These are phyloP conservation scores for Harpagus bidentatus DNA, from an alignment of 2,113 vertebrate species.

Conservation along the genomic window DNA sequence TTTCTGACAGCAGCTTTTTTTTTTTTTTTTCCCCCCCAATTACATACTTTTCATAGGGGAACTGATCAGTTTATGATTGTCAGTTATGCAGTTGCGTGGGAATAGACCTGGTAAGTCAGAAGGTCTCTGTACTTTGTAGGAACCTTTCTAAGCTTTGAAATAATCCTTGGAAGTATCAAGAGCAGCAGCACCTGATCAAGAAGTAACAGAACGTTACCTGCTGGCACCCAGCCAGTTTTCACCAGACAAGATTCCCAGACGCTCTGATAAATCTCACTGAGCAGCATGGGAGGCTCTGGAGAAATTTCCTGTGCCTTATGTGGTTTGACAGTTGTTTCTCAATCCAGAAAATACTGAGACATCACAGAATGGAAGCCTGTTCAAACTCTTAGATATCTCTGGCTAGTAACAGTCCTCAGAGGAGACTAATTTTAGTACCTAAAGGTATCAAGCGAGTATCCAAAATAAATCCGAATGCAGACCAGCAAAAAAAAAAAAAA, in stretches of 20 bases:
- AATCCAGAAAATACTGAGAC: neutral
- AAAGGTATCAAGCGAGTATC: neutral
- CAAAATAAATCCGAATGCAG: neutral
- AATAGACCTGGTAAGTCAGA: neutral
- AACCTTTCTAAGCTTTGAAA: neutral
- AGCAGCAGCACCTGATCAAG: neutral
- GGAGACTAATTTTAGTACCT: neutral
- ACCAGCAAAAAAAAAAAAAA: neutral
- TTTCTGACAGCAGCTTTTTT: neutral
- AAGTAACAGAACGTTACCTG: accelerated
- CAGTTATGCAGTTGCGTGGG: neutral
- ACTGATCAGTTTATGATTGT: neutral
- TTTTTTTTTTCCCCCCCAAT: accelerated
- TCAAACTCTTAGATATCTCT: neutral
- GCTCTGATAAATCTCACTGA: neutral
- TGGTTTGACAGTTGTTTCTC: neutral
- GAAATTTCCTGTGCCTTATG: neutral
- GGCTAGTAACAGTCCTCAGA: neutral
- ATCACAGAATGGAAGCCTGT: neutral
- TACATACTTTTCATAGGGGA: neutral
- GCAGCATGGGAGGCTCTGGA: neutral
- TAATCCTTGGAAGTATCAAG: neutral
- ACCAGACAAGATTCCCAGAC: neutral
- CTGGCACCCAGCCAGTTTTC: neutral
- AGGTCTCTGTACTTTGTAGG: neutral